Conservation (phyloP, 2,888 invertebrate species). For the Brassicogethes aeneus region DNA sequence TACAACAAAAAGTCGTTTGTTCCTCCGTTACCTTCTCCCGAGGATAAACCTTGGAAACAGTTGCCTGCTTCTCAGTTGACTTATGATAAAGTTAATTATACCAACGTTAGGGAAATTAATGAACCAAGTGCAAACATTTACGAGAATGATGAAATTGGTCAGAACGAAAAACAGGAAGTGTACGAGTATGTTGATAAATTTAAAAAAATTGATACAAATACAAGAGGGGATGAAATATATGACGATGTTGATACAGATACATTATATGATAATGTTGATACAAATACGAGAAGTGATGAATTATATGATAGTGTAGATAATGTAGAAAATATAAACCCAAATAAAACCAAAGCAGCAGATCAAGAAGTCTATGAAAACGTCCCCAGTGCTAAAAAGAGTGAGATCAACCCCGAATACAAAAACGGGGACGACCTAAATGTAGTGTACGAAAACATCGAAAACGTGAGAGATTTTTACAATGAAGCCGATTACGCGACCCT, state of each 20-base stretch:
- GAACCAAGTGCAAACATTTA: slow-evolving; percentile 5
- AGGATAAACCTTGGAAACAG: slow-evolving; percentile 39
- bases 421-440: not conserved
- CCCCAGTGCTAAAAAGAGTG: not conserved
- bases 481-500: slow-evolving; percentile 29
- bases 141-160: not conserved
- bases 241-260: not conserved
- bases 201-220: not conserved
- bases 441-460: slow-evolving; percentile 7
- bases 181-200: not conserved
- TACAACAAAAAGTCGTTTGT: slow-evolving; percentile 15
- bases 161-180: not conserved
- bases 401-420: slow-evolving; percentile 3
- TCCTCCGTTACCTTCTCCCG: slow-evolving; percentile 39
- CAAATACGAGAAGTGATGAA: not conserved
- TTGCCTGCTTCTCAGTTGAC: slow-evolving; percentile 27
- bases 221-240: too few relatives aligned
- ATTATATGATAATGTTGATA: not conserved
- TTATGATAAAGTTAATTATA: slow-evolving; percentile 18
- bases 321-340: not conserved
- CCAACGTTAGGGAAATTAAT: slow-evolving; percentile 3
- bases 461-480: slow-evolving; percentile 16
- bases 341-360: too few relatives aligned
- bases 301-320: not conserved
- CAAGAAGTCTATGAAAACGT: slow-evolving; percentile 1